Evolutionary conservation across 1,140 invertebrate genomes (phyloP).

Genomic region (Rhysida immarginata): DNA sequence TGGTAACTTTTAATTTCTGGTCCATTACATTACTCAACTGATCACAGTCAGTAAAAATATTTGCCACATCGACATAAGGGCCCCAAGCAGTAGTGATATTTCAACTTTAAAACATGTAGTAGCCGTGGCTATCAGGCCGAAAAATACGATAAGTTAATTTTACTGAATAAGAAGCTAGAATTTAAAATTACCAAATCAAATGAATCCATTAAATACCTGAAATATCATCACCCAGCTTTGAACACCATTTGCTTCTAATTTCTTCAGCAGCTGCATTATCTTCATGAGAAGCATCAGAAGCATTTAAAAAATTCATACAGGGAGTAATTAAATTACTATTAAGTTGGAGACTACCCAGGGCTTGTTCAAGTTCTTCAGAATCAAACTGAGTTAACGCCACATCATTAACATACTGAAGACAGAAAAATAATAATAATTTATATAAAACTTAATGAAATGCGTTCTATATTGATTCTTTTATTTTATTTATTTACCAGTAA

Average conservation of each 20-base stretch:
- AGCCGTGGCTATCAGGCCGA: too few relatives aligned
- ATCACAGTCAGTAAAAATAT: too few relatives aligned
- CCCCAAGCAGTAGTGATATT: too few relatives aligned
- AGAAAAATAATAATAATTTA: background rate
- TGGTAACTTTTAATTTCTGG: too few relatives aligned
- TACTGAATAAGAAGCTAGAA: too few relatives aligned
- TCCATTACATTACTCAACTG: too few relatives aligned
- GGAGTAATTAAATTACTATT: constrained; percentile 7
- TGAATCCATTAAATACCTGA: constrained; percentile 1
- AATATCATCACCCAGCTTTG: constrained; percentile 7
- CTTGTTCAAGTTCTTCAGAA: background rate
- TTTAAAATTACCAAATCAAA: too few relatives aligned
- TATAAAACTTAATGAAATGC: too few relatives aligned
- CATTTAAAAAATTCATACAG: constrained; percentile 8
- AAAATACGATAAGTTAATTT: too few relatives aligned
- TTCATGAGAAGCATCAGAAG: background rate
- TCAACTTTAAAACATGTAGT: too few relatives aligned
- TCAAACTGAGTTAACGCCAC: background rate
- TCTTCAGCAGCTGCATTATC: constrained; percentile 7
- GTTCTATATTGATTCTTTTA: too few relatives aligned
- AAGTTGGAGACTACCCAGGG: background rate
- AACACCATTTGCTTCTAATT: constrained; percentile 9
- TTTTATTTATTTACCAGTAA: constrained; percentile 2
- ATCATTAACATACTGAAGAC: constrained; percentile 1
- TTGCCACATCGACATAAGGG: too few relatives aligned